phyloP scores from a whole-genome alignment of 2,113 vertebrate species.

The Erpornis zantholeuca region DNA sequence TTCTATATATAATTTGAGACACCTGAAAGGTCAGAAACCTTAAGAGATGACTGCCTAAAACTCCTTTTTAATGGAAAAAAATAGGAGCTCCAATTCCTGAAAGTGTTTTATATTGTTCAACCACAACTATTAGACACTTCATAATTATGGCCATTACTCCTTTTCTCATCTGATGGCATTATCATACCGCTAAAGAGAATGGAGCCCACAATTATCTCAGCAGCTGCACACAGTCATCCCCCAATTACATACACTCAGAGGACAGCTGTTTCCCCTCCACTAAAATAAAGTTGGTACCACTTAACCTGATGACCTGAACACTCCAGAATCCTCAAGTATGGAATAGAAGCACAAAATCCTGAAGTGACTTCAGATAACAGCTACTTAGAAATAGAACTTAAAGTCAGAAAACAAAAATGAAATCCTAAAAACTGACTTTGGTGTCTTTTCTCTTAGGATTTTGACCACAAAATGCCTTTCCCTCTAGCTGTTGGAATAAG shows the following conservation, averaged over 20 bases:
- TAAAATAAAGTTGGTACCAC: background rate
- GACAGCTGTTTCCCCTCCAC: background rate
- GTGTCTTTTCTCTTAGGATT: background rate
- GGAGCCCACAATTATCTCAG: constrained; percentile 1
- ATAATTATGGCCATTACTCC: background rate
- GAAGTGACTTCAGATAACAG: background rate
- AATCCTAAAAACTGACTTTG: background rate
- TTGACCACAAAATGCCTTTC: background rate
- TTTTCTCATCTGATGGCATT: background rate
- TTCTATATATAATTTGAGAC: background rate
- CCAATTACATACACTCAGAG: background rate
- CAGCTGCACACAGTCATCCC: constrained; percentile 1
- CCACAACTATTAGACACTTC: background rate
- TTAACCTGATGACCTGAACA: background rate
- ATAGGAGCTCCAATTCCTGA: background rate
- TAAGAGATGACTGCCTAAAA: background rate
- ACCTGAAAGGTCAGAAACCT: background rate
- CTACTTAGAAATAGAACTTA: background rate
- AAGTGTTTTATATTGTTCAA: background rate
- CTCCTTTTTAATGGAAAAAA: accelerated
- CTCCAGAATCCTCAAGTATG: background rate
- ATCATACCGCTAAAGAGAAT: background rate
- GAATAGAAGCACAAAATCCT: background rate
- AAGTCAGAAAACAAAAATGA: background rate
- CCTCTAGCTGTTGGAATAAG: background rate